Conservation (phyloP, 1,140 invertebrate species). For the Calliopsis andreniformis region DNA sequence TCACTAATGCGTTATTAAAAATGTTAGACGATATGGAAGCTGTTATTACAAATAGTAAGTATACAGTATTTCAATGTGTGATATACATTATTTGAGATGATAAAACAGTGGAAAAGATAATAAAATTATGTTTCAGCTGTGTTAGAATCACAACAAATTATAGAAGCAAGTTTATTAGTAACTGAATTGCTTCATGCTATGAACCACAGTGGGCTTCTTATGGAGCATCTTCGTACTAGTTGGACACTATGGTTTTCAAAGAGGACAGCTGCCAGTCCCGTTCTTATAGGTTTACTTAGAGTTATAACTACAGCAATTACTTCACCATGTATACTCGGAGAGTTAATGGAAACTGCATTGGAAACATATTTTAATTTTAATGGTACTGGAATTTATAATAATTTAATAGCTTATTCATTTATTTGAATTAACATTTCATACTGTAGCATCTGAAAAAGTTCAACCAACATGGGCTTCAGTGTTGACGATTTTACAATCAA, state of each 20-base stretch:
- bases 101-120: constrained; percentile 27
- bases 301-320: constrained; percentile 78
- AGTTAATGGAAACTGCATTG: constrained; percentile 81
- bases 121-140: constrained; percentile 76
- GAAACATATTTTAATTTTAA: constrained; percentile 81
- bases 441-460: constrained; percentile 72
- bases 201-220: constrained; percentile 77
- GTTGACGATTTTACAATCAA: constrained; percentile 76
- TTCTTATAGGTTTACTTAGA: constrained; percentile 79
- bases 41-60: constrained; percentile 82
- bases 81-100: neutral
- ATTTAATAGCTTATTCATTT: no score
- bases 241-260: constrained; percentile 77
- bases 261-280: constrained; percentile 79
- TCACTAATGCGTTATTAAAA: constrained; percentile 81
- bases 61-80: neutral
- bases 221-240: constrained; percentile 75
- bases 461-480: constrained; percentile 79
- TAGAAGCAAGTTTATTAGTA: constrained; percentile 80
- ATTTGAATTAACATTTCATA: no score
- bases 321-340: constrained; percentile 77
- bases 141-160: constrained; percentile 80
- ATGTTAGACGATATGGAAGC: constrained; percentile 85
- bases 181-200: constrained; percentile 80
- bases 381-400: no score